These are phyloP conservation scores for Microctenopoma lineatum DNA, from an alignment of 2,797 vertebrate species.

Conservation along the genomic window DNA sequence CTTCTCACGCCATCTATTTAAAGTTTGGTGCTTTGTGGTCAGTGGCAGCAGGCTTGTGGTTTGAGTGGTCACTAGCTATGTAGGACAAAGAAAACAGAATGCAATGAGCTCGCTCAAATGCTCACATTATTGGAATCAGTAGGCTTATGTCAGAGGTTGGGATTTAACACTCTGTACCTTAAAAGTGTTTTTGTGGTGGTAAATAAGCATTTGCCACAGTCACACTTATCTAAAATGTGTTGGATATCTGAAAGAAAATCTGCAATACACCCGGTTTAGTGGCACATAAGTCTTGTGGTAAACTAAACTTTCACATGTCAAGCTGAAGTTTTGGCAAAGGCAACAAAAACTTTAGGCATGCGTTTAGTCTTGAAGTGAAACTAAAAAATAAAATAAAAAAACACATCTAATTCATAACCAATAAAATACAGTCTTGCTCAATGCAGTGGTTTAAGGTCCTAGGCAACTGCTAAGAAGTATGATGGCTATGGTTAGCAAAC, in stretches of 20 bases:
- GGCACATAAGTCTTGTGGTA: constrained; percentile 3
- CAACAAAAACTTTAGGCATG: too few species aligned
- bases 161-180: constrained; percentile 43
- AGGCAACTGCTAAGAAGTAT: neutral
- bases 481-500: too few species aligned
- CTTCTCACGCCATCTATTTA: constrained; percentile 81
- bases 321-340: too few species aligned
- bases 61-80: constrained; percentile 52
- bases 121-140: constrained; percentile 28
- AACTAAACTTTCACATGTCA: too few species aligned
- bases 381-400: too few species aligned
- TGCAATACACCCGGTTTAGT: too few species aligned
- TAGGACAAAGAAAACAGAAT: constrained; percentile 61
- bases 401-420: neutral
- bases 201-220: too few species aligned
- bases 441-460: neutral
- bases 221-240: too few species aligned
- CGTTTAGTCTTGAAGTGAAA: too few species aligned
- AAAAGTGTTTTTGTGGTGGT: constrained; percentile 4
- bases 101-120: constrained; percentile 31
- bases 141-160: neutral
- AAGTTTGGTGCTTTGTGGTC: constrained; percentile 66
- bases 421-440: neutral
- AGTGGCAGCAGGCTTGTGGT: constrained; percentile 62
- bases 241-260: too few species aligned